Percentiles rank a stretch among this genome's conserved stretches.
Evolutionary conservation across 2,113 vertebrate species (phyloP).

Genomic region (Megaceryle torquata): DNA sequence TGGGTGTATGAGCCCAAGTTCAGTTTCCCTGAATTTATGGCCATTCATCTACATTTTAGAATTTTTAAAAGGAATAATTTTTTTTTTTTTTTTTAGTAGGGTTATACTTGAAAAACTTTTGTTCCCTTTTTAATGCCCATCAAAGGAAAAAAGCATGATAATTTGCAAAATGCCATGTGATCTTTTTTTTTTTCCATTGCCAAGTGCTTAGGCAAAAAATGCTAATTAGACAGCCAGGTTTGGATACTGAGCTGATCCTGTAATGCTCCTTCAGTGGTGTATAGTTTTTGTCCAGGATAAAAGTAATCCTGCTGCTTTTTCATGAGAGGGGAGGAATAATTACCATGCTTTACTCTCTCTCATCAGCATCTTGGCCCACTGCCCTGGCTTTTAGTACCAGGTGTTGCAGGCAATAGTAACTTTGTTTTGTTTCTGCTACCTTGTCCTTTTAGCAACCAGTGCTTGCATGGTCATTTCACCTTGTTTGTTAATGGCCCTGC

Average conservation of each 20-base stretch:
- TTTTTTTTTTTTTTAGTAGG: background rate
- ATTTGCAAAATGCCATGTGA: background rate
- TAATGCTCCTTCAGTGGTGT: background rate
- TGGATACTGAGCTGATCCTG: background rate
- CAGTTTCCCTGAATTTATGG: background rate
- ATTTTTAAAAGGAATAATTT: background rate
- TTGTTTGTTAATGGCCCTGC: background rate
- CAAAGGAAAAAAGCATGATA: background rate
- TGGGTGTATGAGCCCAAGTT: background rate
- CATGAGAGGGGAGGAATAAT: constrained; percentile 16
- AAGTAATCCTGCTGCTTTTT: constrained; percentile 8
- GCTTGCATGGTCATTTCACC: background rate
- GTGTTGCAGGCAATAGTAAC: background rate
- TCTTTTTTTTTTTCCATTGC: background rate
- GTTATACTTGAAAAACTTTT: background rate
- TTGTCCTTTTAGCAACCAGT: constrained; percentile 8
- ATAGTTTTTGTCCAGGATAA: background rate
- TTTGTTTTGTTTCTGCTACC: background rate
- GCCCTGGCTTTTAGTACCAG: constrained; percentile 3
- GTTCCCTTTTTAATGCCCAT: background rate
- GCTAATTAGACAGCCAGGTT: background rate
- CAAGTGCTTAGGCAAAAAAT: background rate
- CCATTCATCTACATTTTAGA: background rate
- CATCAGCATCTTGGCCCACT: background rate
- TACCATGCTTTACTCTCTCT: background rate